Evolutionary conservation across 2,888 invertebrate genomes (phyloP).

Genomic region (Campopleginae sp.): DNA sequence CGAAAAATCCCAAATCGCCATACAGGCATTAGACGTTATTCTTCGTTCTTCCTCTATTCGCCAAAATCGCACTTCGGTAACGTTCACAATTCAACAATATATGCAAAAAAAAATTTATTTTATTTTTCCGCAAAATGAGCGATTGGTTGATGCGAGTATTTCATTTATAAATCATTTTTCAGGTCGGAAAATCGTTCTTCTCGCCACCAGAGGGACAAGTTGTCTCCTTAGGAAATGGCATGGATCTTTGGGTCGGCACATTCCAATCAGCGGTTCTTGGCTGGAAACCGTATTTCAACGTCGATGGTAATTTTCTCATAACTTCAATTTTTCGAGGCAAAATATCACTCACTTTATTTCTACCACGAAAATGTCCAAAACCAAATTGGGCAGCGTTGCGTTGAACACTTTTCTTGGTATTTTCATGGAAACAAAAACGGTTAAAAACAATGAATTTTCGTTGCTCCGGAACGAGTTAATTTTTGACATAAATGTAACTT

Average conservation of each 20-base stretch:
- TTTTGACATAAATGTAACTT: neutral
- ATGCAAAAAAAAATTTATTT: neutral
- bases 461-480: neutral
- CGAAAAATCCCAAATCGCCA: constrained; percentile 87
- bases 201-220: constrained; percentile 85
- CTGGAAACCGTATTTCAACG: constrained; percentile 89
- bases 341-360: neutral
- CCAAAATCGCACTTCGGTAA: constrained; percentile 76
- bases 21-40: constrained; percentile 94
- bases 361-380: neutral
- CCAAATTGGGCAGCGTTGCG: neutral
- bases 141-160: neutral
- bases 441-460: neutral
- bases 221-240: constrained; percentile 90
- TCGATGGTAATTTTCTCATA: constrained; percentile 28
- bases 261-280: constrained; percentile 97
- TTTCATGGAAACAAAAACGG: neutral
- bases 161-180: neutral
- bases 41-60: constrained; percentile 88
- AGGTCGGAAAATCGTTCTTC: constrained; percentile 93
- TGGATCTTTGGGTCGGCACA: constrained; percentile 96
- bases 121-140: neutral
- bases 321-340: neutral
- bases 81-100: neutral
- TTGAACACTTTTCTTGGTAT: neutral